Percentiles rank a stretch among this genome's conserved stretches.
phyloP scores from a whole-genome alignment of 2,797 vertebrate genomes.

The Sebastes iracundus region DNA sequence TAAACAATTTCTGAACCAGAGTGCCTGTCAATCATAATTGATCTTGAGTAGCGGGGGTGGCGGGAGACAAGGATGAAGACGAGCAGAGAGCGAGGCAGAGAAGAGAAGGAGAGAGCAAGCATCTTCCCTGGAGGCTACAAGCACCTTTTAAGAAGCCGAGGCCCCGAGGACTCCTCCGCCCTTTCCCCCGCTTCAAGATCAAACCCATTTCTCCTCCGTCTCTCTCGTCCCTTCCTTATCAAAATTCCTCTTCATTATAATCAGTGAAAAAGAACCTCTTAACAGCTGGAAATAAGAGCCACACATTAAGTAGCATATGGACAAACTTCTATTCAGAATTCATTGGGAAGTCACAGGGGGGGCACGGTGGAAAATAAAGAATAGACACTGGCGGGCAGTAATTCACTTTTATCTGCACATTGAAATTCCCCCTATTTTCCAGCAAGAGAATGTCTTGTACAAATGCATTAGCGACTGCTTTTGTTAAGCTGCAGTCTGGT shows the following conservation, averaged over 20 bases:
- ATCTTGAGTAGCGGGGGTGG: conserved; percentile 55
- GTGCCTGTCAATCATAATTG: conserved; percentile 76
- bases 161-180: conserved; percentile 51
- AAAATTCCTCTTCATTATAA: conserved; percentile 53
- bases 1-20: conserved; percentile 54
- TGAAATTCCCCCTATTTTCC: conserved; percentile 33
- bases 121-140: conserved; percentile 65
- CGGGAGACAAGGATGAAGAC: conserved; percentile 38
- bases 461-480: conserved; percentile 51
- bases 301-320: conserved; percentile 36
- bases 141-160: conserved; percentile 64
- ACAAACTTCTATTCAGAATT: conserved; percentile 42
- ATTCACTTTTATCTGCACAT: conserved; percentile 48
- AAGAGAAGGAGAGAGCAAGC: conserved; percentile 22
- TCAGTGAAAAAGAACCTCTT: conserved; percentile 29
- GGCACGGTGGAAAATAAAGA: background rate
- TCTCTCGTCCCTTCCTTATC: conserved; percentile 35
- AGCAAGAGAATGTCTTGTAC: conserved; percentile 10
- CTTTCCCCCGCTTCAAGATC: conserved; percentile 63
- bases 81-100: conserved; percentile 18
- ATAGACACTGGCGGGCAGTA: background rate
- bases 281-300: conserved; percentile 54
- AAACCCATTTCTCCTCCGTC: conserved; percentile 61
- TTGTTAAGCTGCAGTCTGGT: conserved; percentile 44
- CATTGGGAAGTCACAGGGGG: conserved; percentile 7